Evolutionary conservation across 1,140 invertebrate species (phyloP).

Genomic region (Drosophila kikkawai): DNA sequence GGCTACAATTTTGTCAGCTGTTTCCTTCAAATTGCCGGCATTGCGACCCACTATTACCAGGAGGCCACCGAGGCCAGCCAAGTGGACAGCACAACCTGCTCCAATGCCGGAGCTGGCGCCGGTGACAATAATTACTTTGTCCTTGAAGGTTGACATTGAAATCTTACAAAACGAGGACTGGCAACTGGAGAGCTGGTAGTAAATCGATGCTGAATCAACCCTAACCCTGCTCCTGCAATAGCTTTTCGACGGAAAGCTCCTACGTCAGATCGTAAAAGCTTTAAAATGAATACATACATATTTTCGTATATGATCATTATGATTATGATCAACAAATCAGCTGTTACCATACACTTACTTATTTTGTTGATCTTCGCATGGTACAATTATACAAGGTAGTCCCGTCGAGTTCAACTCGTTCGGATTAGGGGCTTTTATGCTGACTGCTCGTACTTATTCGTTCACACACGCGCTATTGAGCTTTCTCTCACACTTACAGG

Average conservation of each 20-base stretch:
- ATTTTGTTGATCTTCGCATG: too few relatives aligned
- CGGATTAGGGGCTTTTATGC: too few relatives aligned
- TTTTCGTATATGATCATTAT: neutral
- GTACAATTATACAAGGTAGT: too few relatives aligned
- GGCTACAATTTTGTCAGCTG: constrained; percentile 86
- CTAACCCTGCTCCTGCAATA: constrained; percentile 7
- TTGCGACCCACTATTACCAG: constrained; percentile 92
- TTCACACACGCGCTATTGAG: too few relatives aligned
- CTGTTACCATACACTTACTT: too few relatives aligned
- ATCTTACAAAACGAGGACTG: constrained; percentile 3
- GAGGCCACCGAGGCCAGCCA: constrained; percentile 91
- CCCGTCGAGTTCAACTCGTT: too few relatives aligned
- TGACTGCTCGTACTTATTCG: too few relatives aligned
- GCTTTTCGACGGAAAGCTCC: constrained; percentile 35
- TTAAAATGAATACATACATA: neutral
- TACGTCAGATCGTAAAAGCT: constrained; percentile 24
- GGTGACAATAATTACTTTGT: constrained; percentile 90
- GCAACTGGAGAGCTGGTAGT: neutral
- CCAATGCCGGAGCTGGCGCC: constrained; percentile 96
- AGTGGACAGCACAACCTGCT: constrained; percentile 90
- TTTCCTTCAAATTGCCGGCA: constrained; percentile 86
- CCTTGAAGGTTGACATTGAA: constrained; percentile 86
- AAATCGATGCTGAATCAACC: neutral
- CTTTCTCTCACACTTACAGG: too few relatives aligned
- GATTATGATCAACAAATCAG: too few relatives aligned